These are phyloP conservation scores for Anisognathus igniventris DNA, from an alignment of 2,797 vertebrate species.

Conservation along the genomic window DNA sequence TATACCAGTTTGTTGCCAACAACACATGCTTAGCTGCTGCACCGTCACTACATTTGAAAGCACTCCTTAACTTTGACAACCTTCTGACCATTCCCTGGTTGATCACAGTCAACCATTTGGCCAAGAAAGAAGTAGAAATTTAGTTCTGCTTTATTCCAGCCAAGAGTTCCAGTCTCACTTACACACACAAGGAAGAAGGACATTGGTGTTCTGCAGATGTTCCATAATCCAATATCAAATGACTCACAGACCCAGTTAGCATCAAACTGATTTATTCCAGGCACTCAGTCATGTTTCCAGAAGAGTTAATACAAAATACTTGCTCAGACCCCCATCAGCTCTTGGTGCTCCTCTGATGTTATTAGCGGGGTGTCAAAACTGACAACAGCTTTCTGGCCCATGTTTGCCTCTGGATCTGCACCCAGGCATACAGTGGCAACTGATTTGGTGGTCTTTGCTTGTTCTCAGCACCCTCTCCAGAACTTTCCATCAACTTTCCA, in stretches of 20 bases:
- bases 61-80: not conserved
- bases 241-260: not conserved
- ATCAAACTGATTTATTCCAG: not conserved
- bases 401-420: not conserved
- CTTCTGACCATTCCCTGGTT: not conserved
- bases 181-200: fast-evolving
- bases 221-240: not conserved
- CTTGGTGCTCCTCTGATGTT: constrained; percentile 77
- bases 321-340: constrained; percentile 77
- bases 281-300: not conserved
- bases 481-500: not conserved
- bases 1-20: not conserved
- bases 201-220: not conserved
- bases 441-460: constrained; percentile 73
- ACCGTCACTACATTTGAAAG: not conserved
- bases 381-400: constrained; percentile 66
- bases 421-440: constrained; percentile 69
- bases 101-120: not conserved
- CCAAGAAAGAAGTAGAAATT: not conserved
- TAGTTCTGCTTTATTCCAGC: not conserved
- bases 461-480: constrained; percentile 66
- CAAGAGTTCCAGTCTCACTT: not conserved
- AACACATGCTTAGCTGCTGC: not conserved
- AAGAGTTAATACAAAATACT: not conserved
- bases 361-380: constrained; percentile 74